Evolutionary conservation across 2,888 invertebrate species (phyloP), one percentile per base, ranked within the genome.

Genomic region (Subacronicta megacephala): DNA sequence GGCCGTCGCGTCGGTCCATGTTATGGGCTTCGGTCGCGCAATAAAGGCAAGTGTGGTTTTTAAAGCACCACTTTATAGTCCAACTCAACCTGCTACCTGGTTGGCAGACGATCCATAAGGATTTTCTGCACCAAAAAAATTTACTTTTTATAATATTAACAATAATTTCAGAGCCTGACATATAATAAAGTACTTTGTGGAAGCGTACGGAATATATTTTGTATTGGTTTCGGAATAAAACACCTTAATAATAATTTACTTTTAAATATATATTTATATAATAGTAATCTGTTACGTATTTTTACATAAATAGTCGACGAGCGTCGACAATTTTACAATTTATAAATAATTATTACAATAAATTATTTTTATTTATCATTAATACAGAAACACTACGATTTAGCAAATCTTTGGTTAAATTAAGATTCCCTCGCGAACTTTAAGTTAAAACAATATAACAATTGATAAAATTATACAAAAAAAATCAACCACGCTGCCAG

Each of bases 241-340:
- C 71, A 56, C 37, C 12, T 51, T 35, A 9, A 49, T 77, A 83
- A 85, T 88, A 87, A 88, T 90, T 88, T 88, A 87, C 83, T 90
- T 90, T 88, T 89, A 88, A 90, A 90, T 90, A 90, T 90, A 90
- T 90, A 90, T 87, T 87, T 89, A 85, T 89, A 86, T 90, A 80
- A 85, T 89, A 90, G 78, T 90, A 90, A 86, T 90, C 85, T 90
- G 89, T 90, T 89, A 89, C 84, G 84, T 88, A 88, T 85, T 80
- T 85, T 78, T 87, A 89, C 84, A 88, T 78, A 72, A 79, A 75
- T 64, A 64, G 62, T 40, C 62, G 66, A 60, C 67, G 55, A 61
- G 41, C 57, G 63, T 43, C 71, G 51, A 63, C 75, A 37, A 65
- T 72, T 74, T 72, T 70, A 70, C 51, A 73, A 73, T 76, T 72